Evolutionary conservation across 2,113 vertebrate genomes (phyloP).

Genomic region (Rallus limicola): DNA sequence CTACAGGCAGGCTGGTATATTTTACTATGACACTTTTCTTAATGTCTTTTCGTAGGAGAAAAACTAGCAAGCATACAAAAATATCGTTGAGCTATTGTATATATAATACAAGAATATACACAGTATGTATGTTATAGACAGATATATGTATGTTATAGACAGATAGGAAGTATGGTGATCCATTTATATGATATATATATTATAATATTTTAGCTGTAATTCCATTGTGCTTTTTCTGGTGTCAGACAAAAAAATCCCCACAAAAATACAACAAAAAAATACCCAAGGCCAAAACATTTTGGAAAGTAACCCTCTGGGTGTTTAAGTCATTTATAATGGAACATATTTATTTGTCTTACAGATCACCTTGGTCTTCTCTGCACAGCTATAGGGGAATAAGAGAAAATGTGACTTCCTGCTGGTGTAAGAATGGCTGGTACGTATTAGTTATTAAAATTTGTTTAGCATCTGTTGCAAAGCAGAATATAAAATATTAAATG

Average conservation of each 20-base stretch:
- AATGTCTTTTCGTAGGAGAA: background rate
- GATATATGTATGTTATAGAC: background rate
- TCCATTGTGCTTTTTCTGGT: background rate
- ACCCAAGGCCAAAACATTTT: background rate
- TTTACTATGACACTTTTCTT: background rate
- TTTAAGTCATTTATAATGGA: background rate
- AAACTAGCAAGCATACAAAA: background rate
- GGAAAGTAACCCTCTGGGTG: background rate
- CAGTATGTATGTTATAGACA: background rate
- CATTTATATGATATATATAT: background rate
- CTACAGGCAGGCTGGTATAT: background rate
- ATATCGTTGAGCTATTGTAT: background rate
- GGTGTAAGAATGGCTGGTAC: background rate
- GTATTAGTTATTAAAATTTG: background rate
- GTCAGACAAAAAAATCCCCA: background rate
- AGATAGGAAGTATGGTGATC: background rate
- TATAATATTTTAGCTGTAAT: background rate
- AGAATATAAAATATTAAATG: background rate
- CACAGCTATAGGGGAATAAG: background rate
- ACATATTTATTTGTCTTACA: background rate
- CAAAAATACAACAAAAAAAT: no score
- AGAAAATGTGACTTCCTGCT: background rate
- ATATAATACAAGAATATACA: background rate
- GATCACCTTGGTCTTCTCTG: background rate
- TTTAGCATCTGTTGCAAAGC: background rate